phyloP scores from a whole-genome alignment of 2,113 vertebrate species.

The Melanerpes aurifrons region DNA sequence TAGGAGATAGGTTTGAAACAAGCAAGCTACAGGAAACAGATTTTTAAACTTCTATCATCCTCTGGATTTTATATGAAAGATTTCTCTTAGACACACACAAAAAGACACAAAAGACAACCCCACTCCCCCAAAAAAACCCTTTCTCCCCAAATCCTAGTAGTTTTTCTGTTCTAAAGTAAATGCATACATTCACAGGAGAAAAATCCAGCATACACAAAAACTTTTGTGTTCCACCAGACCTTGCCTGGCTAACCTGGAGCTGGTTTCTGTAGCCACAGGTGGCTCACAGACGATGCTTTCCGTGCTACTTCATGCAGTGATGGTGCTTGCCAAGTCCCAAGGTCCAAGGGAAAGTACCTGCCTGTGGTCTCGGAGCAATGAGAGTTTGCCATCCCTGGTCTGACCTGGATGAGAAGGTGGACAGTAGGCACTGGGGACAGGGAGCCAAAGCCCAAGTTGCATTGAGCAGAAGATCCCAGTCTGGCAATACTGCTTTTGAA shows the following conservation, averaged over 20 bases:
- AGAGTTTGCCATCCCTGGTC: not conserved
- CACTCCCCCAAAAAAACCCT: not conserved
- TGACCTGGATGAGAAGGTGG: not conserved
- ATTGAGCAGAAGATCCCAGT: not conserved
- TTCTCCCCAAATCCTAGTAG: not conserved
- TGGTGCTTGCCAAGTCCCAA: rapidly evolving
- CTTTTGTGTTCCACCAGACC: not conserved
- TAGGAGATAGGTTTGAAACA: not conserved
- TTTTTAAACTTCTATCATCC: not conserved
- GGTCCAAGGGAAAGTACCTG: not conserved
- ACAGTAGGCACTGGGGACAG: not conserved
- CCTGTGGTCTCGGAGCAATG: not conserved
- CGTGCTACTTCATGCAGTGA: not conserved
- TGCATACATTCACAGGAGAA: not conserved
- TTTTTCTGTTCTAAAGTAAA: not conserved
- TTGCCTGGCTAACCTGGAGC: not conserved
- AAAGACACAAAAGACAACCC: not conserved
- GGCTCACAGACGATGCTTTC: not conserved
- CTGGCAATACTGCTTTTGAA: not conserved
- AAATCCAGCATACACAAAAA: not conserved
- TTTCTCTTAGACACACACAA: not conserved
- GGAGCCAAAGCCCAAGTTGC: not conserved
- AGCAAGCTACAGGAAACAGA: not conserved
- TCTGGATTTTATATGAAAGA: not conserved
- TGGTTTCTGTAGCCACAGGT: not conserved